Base-by-base conservation (phyloP, 2,888 invertebrate species). In the Byasa hedistus region DNA sequence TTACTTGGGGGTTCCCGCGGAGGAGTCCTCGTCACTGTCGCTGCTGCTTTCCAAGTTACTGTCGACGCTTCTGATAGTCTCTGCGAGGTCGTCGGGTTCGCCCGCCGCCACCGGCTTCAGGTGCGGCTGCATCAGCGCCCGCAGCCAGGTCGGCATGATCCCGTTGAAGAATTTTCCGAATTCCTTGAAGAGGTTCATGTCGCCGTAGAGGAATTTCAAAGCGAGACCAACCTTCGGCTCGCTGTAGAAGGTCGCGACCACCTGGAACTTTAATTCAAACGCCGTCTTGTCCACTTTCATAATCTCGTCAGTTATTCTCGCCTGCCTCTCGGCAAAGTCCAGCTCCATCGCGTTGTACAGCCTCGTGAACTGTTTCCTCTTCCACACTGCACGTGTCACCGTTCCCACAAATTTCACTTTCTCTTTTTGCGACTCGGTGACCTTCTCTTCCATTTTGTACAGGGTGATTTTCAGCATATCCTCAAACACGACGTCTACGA, bases 161-260 rank as follows among this genome's bases (percentile, higher is more conserved):
- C 78, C 72, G 21, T 76, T 71, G 68, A 81, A 80, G 73, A 85
- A 87, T 63, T 75, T 79, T 2, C 85, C 86, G 66, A 87, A 84
- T 19, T 84, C 81, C 23, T 73, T 71, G 70, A 82, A 87, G 2
- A 63, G 64, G 0, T 72, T 69, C 5, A 70, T 21, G 22, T 87
- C 84, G 0, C 85, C 86, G 0, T 72, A 67, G 0, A 59, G 54
- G 23, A 78, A 56, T 58, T 72, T 75, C 12, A 85, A 48, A 0
- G 72, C 21, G 15, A 83, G 58, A 0, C 71, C 69, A 0, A 74
- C 79, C 24, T 73, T 77, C 2, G 82, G 79, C 19, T 75, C 72
- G 5, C 69, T 66, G 4, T 72, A 67, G 71, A 73, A 84, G 2
- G 75, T 75, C 44, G 87, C 8, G 7, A 71, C 73, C 64, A 87